Base-by-base conservation (phyloP, 1,140 invertebrate species). In the Zaprionus africanus region DNA sequence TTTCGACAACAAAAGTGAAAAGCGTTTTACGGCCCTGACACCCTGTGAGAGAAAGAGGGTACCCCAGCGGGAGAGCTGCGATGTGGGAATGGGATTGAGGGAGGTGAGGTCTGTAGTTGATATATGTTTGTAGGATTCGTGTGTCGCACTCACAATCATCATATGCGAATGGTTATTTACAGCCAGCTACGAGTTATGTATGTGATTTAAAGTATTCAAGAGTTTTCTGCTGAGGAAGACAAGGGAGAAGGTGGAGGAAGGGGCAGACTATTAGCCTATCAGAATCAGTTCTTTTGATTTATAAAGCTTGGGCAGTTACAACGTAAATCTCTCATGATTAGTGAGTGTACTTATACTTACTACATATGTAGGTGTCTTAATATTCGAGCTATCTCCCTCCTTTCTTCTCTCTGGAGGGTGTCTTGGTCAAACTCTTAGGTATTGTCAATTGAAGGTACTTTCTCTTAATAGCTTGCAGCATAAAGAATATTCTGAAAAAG, bases 1-100 rank as follows among this genome's bases (percentile, higher is more conserved):
- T 69, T 82, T 73, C 61, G 77, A 82, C 77, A 88, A 84, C 69
- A 85, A 85, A 82, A 82, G 79, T 82, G 80, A 82, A 82, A 82
- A 82, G 66, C 64, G 54, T 75, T 82, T 13, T 57, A 43, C 58
- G 62, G 46, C 57, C 41, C 2, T 17, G 41, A n/a, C 41, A 46
- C 41, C 6, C 41, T 43, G n/a, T 46, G 53, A 22, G 61, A 34
- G 72, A 57, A 60, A 73, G 41, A 11, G 60, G 17, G 53, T 38
- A 79, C 41, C 43, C 41, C 43, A 34, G 28, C 22, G 43, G n/a
- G 41, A 22, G 17, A 17, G 36, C 1, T 11, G 13, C 5, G 7
- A 4, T 1, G 2, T 22, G 51, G 15, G 26, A 17, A 24, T 5
- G n/a, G 7, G 15, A 4, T 5, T n/a, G n/a, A 1, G n/a, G n/a